Evolutionary conservation across 2,888 invertebrate species (phyloP).

Genomic region (Cancer borealis): DNA sequence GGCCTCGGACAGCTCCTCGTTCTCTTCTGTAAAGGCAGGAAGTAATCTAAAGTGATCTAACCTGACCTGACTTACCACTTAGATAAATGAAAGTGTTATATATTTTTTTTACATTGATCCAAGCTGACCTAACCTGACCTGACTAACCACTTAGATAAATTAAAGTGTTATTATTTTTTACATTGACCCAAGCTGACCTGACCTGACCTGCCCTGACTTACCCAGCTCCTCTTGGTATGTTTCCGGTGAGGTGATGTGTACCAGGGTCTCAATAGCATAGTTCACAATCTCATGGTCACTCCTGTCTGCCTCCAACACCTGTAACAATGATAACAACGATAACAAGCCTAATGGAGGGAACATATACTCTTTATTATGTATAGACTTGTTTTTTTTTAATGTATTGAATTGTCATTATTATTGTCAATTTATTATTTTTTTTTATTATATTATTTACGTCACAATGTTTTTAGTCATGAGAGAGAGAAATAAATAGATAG

Average conservation of each 20-base stretch:
- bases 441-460: too few species aligned
- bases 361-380: not conserved
- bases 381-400: not conserved
- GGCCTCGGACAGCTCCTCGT: slow-evolving; percentile 35
- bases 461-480: too few species aligned
- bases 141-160: too few species aligned
- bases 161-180: too few species aligned
- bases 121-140: too few species aligned
- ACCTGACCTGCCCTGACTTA: not conserved
- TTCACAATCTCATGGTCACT: slow-evolving; percentile 95
- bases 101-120: too few species aligned
- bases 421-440: too few species aligned
- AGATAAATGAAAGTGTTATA: too few species aligned
- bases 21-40: slow-evolving; percentile 78
- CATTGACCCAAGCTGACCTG: too few species aligned
- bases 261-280: slow-evolving; percentile 94
- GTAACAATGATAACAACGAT: slow-evolving; percentile 78
- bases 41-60: not conserved
- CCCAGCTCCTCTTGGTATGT: slow-evolving; percentile 89
- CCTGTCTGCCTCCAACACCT: slow-evolving; percentile 92
- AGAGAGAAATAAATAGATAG: too few species aligned
- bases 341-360: not conserved
- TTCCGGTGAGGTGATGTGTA: slow-evolving; percentile 91
- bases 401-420: too few species aligned
- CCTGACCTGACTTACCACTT: slow-evolving; percentile 72